Evolutionary conservation across 2,113 vertebrate genomes (phyloP), one percentile per base, ranked within the genome.

Genomic region (Pitta sordida): DNA sequence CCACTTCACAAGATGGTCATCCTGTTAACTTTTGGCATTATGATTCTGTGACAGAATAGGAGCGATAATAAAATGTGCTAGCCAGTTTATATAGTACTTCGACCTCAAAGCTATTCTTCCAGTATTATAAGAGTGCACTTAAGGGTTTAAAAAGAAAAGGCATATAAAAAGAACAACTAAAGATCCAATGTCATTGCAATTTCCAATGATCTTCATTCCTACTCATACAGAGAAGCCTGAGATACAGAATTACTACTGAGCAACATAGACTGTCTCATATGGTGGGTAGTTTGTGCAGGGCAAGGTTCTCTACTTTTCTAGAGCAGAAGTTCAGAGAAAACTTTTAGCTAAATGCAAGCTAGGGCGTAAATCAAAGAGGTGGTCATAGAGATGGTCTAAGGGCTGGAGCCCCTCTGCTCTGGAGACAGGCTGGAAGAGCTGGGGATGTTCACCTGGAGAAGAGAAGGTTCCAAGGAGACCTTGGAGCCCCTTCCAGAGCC

Each of bases 371-470:
- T 44, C 22, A 41, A 23, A 29, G 59, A 17, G 60, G 32, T 65
- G 32, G 7, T 15, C n/a, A 10, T 1, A 0, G 15, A 74, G 52
- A 1, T 52, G 22, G n/a, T 39, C 5, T 16, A 5, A 20, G 52
- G 44, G 44, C 27, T 74, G 52, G 27, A 81, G 44, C 37, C 22
- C n/a, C 68, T 81, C 15, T 81, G 27, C 59, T 52, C 36, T 37
- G 86, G 27, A 67, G 52, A 8, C 77, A 88, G 44, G 3, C 46
- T 81, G 60, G 37, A 1, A 46, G 1, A 59, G 37, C 44, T 81
- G 52, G 23, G 60, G 60, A 2, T 24, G 32, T 0, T 88, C n/a
- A 7, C 0, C 37, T 67, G 37, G 15, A 60, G 23, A 24, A 39
- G 37, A 34, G 39, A 75, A 75, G 49, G 46, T 19, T 59, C 37